Conservation (phyloP, 2,797 vertebrate genomes). For the Vireo griseus region DNA sequence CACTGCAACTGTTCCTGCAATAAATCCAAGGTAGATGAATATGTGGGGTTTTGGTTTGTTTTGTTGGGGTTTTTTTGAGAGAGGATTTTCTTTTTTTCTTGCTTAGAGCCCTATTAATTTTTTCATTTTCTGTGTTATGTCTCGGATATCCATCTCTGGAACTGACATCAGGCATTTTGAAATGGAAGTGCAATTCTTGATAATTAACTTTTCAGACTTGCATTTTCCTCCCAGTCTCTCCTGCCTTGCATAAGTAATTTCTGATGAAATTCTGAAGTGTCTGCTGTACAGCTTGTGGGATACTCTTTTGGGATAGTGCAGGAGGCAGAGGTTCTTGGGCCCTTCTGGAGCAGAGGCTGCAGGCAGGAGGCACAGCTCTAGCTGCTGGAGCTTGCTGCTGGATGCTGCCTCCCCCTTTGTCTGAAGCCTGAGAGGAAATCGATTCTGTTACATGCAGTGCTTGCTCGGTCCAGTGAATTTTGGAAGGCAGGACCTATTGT, state of each 20-base stretch:
- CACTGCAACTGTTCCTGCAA: not conserved
- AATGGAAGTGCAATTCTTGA: not conserved
- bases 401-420: not conserved
- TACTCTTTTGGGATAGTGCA: not conserved
- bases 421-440: not conserved
- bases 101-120: not conserved
- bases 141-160: not conserved
- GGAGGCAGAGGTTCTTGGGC: not conserved
- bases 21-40: not conserved
- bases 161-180: not conserved
- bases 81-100: not conserved
- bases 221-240: not conserved
- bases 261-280: not conserved
- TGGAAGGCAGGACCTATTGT: not conserved
- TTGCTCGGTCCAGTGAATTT: not conserved
- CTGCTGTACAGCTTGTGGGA: not conserved
- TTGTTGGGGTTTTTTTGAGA: not conserved
- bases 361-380: not conserved
- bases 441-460: not conserved
- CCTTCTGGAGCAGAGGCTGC: not conserved
- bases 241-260: not conserved
- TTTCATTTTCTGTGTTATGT: not conserved
- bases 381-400: not conserved
- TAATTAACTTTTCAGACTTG: constrained; percentile 26
- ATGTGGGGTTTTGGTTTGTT: not conserved